A percentile compares a stretch with the other conserved stretches of the same genome.
Conservation (phyloP, 2,797 vertebrate genomes). For the Pteropus rufus region DNA sequence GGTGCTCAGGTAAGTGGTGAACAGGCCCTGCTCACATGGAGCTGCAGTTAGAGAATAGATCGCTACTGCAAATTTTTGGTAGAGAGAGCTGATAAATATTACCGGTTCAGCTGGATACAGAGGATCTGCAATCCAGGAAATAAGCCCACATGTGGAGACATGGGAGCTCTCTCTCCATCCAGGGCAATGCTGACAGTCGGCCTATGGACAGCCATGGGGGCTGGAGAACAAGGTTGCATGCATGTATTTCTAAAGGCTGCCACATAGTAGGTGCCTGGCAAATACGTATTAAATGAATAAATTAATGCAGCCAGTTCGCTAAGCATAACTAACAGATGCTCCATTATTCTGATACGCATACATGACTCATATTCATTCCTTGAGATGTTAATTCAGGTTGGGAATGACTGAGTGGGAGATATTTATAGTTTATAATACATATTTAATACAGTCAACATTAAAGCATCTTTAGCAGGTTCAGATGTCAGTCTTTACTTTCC, state of each 20-base stretch:
- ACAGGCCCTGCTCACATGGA: neutral
- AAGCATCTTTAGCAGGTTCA: neutral
- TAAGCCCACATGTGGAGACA: neutral
- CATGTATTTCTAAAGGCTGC: neutral
- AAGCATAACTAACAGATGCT: neutral
- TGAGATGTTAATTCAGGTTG: neutral
- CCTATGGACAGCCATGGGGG: neutral
- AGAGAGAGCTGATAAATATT: neutral
- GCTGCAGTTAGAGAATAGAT: neutral
- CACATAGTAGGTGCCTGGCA: neutral
- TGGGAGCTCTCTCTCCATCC: fast-evolving
- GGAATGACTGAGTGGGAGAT: neutral
- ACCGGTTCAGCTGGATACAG: neutral
- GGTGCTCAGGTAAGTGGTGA: neutral
- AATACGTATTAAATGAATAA: neutral
- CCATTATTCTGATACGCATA: too few relatives aligned
- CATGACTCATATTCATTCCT: neutral
- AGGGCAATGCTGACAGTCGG: neutral
- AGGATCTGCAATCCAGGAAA: neutral
- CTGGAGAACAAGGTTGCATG: neutral
- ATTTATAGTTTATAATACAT: neutral
- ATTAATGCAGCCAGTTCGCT: neutral
- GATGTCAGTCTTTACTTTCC: neutral
- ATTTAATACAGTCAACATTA: neutral
- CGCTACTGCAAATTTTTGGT: neutral